Base-by-base conservation (phyloP, 2,113 vertebrate species). In the Colinus virginianus region DNA sequence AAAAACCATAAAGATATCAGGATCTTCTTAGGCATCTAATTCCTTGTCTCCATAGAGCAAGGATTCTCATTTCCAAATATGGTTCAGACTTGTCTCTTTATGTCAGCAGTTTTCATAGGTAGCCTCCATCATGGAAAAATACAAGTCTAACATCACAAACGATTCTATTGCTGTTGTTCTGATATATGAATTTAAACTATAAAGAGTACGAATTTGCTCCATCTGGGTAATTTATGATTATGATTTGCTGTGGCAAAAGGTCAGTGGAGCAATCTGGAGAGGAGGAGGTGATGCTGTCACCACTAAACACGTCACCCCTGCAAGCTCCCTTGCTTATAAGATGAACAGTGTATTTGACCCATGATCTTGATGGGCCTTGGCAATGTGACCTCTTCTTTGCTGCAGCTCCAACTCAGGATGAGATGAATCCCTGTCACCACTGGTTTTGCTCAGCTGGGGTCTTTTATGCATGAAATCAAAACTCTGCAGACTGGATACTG, bases 391-490 rank as follows among this genome's bases (percentile, higher is more conserved):
- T 77, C 63, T 64, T 7, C 21, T 77, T 10, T 67, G 34, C 63
- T 13, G 1, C 49, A 79, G 53, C 46, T 67, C 30, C 34, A 64
- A 40, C 48, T 75, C 2, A 1, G 72, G 23, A 46, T 45, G 12
- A 66, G 28, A 70, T 63, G 30, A 74, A 59, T 55, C 53, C 48
- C 48, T 58, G 32, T 51, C n/a, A 5, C 36, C 62, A 42, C 28
- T 36, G 45, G 18, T 84, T 84, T 69, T 3, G 3, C 49, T 93
- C 28, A 62, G 0, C 36, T 2, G 0, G 20, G 22, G 34, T 78
- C 71, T 84, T 70, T 63, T 88, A 4, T 82, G 49, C 82, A 42
- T 56, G 61, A 81, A 68, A 88, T 49, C 80, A 84, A 64, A 91
- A 42, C n/a, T 71, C 92, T 13, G 0, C 43, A 64, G 62, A 76